A percentile compares a stretch with the other conserved stretches of the same genome.
These are phyloP conservation scores for Drosophila gaucha DNA, from an alignment of 2,888 invertebrate species.

Conservation along the genomic window DNA sequence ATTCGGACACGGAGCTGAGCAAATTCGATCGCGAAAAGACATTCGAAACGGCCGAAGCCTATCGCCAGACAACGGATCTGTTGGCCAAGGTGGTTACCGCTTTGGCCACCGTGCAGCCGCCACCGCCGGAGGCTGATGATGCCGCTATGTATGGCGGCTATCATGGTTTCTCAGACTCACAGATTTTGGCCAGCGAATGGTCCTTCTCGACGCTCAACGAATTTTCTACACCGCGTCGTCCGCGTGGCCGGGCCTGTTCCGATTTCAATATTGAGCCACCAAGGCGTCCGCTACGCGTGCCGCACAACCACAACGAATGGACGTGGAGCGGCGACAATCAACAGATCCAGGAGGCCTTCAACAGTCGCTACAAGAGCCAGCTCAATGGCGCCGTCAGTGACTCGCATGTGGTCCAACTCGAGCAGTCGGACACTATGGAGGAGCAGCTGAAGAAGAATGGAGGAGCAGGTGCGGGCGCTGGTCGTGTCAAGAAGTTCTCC, in stretches of 20 bases:
- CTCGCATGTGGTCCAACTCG: conserved; percentile 72
- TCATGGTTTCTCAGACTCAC: conserved; percentile 90
- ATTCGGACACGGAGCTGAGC: conserved; percentile 92
- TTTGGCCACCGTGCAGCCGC: conserved; percentile 87
- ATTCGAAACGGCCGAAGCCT: conserved; percentile 87
- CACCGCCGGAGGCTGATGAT: conserved; percentile 84
- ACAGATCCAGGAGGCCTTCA: conserved; percentile 84
- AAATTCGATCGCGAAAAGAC: conserved; percentile 92
- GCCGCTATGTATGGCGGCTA: conserved; percentile 85
- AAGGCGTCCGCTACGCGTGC: conserved; percentile 55
- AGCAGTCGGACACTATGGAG: conserved; percentile 54
- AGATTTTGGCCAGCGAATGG: conserved; percentile 91
- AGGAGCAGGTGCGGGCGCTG: conserved; percentile 16
- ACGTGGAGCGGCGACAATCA: conserved; percentile 85
- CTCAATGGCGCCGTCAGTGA: conserved; percentile 62
- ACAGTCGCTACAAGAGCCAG: conserved; percentile 77
- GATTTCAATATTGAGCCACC: conserved; percentile 85
- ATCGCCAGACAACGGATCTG: conserved; percentile 91
- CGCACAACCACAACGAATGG: conserved; percentile 83
- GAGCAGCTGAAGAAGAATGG: conserved; percentile 59
- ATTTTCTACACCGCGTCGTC: conserved; percentile 81
- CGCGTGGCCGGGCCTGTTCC: conserved; percentile 87
- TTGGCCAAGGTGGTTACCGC: conserved; percentile 92
- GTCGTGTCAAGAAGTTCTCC: conserved; percentile 82
- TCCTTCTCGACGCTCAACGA: conserved; percentile 82